phyloP scores from a whole-genome alignment of 2,888 invertebrate species.

The Eretmocerus hayati region DNA sequence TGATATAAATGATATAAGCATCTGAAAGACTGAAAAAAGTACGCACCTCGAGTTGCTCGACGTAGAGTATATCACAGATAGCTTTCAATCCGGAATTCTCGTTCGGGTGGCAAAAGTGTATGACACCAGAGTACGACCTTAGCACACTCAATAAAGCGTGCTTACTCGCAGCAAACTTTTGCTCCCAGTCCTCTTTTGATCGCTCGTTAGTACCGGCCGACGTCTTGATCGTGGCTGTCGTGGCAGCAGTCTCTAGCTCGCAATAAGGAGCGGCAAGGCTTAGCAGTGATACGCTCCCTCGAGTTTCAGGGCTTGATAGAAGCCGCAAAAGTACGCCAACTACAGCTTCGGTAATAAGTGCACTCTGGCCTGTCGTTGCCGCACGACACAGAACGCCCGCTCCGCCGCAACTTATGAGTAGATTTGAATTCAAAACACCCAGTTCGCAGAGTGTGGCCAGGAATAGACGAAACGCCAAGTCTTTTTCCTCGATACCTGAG shows the following conservation, averaged over 20 bases:
- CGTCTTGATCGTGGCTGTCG: too few species aligned
- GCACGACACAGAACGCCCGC: constrained; percentile 76
- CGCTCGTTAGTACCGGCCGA: constrained; percentile 33
- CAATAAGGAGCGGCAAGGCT: constrained; percentile 90
- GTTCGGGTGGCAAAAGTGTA: constrained; percentile 78
- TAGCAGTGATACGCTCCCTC: constrained; percentile 76
- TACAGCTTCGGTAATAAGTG: constrained; percentile 83
- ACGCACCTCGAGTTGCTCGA: constrained; percentile 72
- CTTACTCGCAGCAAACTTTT: constrained; percentile 78
- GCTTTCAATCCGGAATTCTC: constrained; percentile 70
- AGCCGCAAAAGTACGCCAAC: constrained; percentile 81
- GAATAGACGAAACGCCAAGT: constrained; percentile 76
- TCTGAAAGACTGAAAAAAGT: neutral
- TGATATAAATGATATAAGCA: too few species aligned
- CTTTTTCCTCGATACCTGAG: constrained; percentile 60
- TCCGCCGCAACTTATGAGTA: constrained; percentile 75
- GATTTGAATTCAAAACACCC: constrained; percentile 74
- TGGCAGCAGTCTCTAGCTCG: constrained; percentile 86
- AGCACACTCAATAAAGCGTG: constrained; percentile 76
- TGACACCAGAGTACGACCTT: constrained; percentile 85
- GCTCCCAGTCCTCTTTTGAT: constrained; percentile 55
- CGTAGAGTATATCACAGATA: constrained; percentile 71
- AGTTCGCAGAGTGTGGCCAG: constrained; percentile 85
- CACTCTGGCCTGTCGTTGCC: constrained; percentile 77
- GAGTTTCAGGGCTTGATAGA: constrained; percentile 75